Evolutionary conservation across 2,113 vertebrate genomes (phyloP).

Genomic region (Bagarius yarrelli): DNA sequence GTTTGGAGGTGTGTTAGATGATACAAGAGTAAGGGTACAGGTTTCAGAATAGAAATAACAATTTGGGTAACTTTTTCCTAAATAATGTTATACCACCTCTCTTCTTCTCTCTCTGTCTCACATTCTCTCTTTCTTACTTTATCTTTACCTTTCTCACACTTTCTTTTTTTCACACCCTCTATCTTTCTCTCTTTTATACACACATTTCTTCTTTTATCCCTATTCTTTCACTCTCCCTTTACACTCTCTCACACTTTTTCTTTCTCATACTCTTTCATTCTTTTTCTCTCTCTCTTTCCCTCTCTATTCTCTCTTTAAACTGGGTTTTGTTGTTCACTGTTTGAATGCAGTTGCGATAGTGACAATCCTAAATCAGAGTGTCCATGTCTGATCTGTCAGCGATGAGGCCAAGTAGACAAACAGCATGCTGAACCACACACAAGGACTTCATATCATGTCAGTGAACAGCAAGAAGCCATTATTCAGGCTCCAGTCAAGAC

Average conservation of each 20-base stretch:
- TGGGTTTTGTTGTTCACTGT: slow-evolving; percentile 11
- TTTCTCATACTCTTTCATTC: no score
- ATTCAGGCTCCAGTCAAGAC: not conserved
- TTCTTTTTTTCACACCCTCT: no score
- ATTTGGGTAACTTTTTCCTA: not conserved
- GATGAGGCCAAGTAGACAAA: not conserved
- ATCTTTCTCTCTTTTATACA: not conserved
- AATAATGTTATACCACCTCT: no score
- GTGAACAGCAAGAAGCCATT: not conserved
- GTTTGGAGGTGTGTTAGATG: not conserved
- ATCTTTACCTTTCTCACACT: not conserved
- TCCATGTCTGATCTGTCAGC: not conserved
- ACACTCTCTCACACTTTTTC: not conserved
- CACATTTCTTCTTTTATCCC: no score
- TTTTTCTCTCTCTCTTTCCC: no score
- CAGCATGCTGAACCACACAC: not conserved
- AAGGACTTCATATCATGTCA: not conserved
- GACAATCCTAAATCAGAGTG: slow-evolving; percentile 30
- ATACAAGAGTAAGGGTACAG: not conserved
- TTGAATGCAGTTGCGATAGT: slow-evolving; percentile 30
- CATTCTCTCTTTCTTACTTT: not conserved
- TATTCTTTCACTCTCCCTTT: no score
- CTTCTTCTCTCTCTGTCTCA: no score
- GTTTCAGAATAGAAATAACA: not conserved
- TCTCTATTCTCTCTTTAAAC: not conserved